phyloP scores from a whole-genome alignment of 2,888 invertebrate species.

The Ferdinandea cuprea region DNA sequence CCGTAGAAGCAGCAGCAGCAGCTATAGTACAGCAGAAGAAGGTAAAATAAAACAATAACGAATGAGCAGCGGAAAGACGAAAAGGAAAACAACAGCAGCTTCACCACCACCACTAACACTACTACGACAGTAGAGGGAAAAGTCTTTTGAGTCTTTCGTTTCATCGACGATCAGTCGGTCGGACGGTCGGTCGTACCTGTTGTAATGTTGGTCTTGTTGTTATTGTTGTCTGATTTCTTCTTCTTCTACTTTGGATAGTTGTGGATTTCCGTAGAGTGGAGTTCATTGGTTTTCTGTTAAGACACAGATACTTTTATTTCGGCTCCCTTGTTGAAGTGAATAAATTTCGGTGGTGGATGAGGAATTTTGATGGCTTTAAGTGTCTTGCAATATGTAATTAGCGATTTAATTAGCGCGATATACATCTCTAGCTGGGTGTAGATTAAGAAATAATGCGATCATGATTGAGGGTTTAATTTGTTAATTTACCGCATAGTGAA shows the following conservation, averaged over 20 bases:
- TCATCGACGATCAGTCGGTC: no score
- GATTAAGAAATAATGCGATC: slow-evolving; percentile 56
- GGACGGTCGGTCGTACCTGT: slow-evolving; percentile 45
- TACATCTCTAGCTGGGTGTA: slow-evolving; percentile 32
- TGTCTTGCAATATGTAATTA: slow-evolving; percentile 60
- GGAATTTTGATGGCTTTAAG: slow-evolving; percentile 53
- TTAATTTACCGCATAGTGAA: slow-evolving; percentile 10
- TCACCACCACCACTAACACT: not conserved
- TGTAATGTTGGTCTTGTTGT: slow-evolving; percentile 47
- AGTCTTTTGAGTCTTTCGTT: slow-evolving; percentile 41
- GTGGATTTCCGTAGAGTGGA: slow-evolving; percentile 46
- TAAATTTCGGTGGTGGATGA: slow-evolving; percentile 37
- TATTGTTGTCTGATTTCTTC: slow-evolving; percentile 49
- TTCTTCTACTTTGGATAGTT: slow-evolving; percentile 9
- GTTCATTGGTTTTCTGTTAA: slow-evolving; percentile 57
- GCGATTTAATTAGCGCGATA: slow-evolving; percentile 58
- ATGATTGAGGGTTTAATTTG: slow-evolving; percentile 56
- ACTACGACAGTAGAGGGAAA: slow-evolving; percentile 62
- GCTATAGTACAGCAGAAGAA: slow-evolving; percentile 36
- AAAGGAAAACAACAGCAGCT: slow-evolving; percentile 23
- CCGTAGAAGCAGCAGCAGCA: slow-evolving; percentile 15
- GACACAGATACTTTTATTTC: slow-evolving; percentile 35
- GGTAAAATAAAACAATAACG: slow-evolving; percentile 55
- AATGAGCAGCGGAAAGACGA: slow-evolving; percentile 61
- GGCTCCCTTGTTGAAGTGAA: slow-evolving; percentile 31